A percentile compares a stretch with the other conserved stretches of the same genome.
phyloP scores from a whole-genome alignment of 1,140 invertebrate genomes.

The Philotrypesis tridentata region DNA sequence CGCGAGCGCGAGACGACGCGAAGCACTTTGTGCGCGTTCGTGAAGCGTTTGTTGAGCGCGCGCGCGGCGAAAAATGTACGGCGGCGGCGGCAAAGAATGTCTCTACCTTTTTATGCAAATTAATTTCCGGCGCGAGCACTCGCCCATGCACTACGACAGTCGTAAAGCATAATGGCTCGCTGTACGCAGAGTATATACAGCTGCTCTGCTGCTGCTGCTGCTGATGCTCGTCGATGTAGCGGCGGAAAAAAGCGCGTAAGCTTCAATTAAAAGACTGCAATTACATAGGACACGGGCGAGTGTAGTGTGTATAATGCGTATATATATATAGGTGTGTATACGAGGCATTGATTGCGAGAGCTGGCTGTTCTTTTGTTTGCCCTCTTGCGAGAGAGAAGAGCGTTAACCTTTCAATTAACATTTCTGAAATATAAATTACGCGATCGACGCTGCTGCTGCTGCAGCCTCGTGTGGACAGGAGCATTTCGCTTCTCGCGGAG shows the following conservation, averaged over 20 bases:
- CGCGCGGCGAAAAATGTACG: background rate
- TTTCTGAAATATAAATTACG: constrained; percentile 36
- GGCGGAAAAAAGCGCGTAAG: background rate
- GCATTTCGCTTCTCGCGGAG: constrained; percentile 27
- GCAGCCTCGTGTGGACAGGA: too few species aligned
- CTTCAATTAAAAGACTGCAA: constrained; percentile 4
- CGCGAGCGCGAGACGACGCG: too few species aligned
- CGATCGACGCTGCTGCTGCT: too few species aligned
- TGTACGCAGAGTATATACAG: too few species aligned
- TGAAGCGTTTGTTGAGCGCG: background rate
- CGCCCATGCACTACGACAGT: too few species aligned
- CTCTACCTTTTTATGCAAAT: background rate
- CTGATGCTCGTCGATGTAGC: too few species aligned
- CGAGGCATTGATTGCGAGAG: background rate
- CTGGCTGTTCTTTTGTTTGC: background rate
- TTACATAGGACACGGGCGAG: too few species aligned
- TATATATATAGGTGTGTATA: too few species aligned
- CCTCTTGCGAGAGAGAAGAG: background rate
- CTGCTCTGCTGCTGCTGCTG: too few species aligned
- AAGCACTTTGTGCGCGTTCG: background rate
- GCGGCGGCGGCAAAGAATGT: background rate
- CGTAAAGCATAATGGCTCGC: background rate
- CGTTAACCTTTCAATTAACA: constrained; percentile 28
- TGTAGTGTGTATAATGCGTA: too few species aligned
- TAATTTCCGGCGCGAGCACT: background rate